Evolutionary conservation across 1,140 invertebrate species (phyloP).

Genomic region (Radopholus similis): DNA sequence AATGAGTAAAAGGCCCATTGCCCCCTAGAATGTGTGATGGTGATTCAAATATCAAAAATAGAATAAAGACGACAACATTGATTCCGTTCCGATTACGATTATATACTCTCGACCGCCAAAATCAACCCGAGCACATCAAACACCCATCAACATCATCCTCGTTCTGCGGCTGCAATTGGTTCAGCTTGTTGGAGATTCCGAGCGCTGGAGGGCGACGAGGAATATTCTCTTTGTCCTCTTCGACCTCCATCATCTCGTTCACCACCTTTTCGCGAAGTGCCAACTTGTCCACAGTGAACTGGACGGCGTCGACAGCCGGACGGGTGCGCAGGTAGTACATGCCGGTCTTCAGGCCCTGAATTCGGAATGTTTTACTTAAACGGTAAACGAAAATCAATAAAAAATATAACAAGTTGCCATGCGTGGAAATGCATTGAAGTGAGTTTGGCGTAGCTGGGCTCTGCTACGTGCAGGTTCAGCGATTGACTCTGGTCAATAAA

Average conservation of each 20-base stretch:
- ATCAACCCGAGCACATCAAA: slow-evolving; percentile 35
- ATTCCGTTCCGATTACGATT: too few relatives aligned
- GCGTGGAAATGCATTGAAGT: slow-evolving; percentile 97
- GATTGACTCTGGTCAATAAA: slow-evolving; percentile 99
- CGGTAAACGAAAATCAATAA: not conserved
- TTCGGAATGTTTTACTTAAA: not conserved
- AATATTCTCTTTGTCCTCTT: slow-evolving; percentile 12
- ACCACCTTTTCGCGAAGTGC: slow-evolving; percentile 1
- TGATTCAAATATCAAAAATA: too few relatives aligned
- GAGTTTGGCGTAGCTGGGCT: slow-evolving; percentile 85
- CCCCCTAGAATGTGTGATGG: too few relatives aligned
- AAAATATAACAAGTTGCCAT: slow-evolving; percentile 74
- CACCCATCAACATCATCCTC: slow-evolving; percentile 22
- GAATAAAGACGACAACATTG: too few relatives aligned
- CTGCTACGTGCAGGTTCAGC: slow-evolving; percentile 89
- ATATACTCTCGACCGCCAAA: too few relatives aligned
- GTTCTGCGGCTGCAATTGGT: not conserved
- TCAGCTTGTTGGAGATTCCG: not conserved
- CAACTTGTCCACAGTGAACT: slow-evolving; percentile 73
- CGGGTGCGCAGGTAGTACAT: slow-evolving; percentile 98
- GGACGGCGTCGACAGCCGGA: slow-evolving; percentile 88
- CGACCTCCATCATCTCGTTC: not conserved
- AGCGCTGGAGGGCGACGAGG: not conserved
- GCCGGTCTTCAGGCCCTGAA: slow-evolving; percentile 87
- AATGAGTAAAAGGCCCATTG: too few relatives aligned